phyloP scores from a whole-genome alignment of 1,140 invertebrate genomes.

The Colletes gigas region DNA sequence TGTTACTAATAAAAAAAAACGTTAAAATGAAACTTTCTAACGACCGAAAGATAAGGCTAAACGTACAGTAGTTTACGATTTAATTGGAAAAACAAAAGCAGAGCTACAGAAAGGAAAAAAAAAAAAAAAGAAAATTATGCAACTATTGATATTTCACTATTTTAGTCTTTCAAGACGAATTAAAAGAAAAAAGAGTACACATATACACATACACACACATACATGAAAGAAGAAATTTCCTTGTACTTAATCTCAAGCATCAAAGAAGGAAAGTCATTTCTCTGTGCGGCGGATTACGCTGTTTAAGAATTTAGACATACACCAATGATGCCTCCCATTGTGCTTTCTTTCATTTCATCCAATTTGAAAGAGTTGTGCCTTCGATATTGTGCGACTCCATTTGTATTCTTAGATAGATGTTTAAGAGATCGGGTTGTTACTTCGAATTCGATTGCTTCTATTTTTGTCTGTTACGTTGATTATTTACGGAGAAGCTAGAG shows the following conservation, averaged over 20 bases:
- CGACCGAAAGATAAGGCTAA: constrained; percentile 50
- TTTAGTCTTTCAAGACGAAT: constrained; percentile 56
- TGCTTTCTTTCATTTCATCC: constrained; percentile 64
- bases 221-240: constrained; percentile 36
- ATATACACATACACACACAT: not conserved
- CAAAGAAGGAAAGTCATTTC: constrained; percentile 53
- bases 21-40: constrained; percentile 64
- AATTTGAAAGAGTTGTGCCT: constrained; percentile 64
- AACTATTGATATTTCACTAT: constrained; percentile 59
- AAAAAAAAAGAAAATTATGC: constrained; percentile 20
- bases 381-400: constrained; percentile 64
- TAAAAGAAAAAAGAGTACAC: not conserved
- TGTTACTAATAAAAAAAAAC: constrained; percentile 70
- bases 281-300: constrained; percentile 32
- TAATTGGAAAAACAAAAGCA: constrained; percentile 50
- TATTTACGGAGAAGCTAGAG: constrained; percentile 8
- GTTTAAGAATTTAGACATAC: constrained; percentile 48
- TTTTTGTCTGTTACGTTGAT: constrained; percentile 55
- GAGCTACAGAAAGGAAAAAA: constrained; percentile 25
- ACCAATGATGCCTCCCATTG: constrained; percentile 63
- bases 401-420: constrained; percentile 61
- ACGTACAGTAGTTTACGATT: constrained; percentile 25
- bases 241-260: constrained; percentile 64
- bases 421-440: constrained; percentile 60
- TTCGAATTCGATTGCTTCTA: constrained; percentile 58